Conservation (phyloP, 2,797 vertebrate species). For the Silurus aristotelis region DNA sequence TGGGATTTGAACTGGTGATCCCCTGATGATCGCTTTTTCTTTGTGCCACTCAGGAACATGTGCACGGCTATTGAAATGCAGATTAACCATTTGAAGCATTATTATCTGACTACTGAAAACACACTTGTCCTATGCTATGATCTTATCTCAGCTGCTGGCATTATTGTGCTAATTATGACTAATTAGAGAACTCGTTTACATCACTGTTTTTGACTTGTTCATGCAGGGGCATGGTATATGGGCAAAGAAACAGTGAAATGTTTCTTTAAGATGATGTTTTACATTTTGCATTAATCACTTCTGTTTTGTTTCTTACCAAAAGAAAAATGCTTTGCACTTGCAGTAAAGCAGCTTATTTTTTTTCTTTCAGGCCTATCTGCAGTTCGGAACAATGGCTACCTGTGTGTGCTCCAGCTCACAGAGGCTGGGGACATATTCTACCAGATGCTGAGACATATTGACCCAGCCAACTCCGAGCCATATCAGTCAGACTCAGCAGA, state of each 20-base stretch:
- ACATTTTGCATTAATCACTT: not conserved
- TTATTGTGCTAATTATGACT: not conserved
- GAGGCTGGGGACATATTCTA: conserved; percentile 86
- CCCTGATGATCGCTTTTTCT: not conserved
- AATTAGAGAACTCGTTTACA: not conserved
- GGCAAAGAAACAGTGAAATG: not conserved
- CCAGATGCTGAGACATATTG: conserved; percentile 71
- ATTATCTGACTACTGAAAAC: not conserved
- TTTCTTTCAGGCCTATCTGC: conserved; percentile 74
- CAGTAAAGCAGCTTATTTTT: not conserved
- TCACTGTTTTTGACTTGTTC: not conserved
- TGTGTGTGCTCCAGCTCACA: conserved; percentile 84
- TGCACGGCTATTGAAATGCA: not conserved
- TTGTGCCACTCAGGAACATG: not conserved
- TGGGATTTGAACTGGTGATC: not conserved
- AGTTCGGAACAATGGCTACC: conserved; percentile 50
- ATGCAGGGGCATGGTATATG: not conserved
- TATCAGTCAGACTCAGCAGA: not conserved
- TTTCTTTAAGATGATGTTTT: not conserved
- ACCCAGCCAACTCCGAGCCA: not conserved
- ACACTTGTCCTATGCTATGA: not conserved
- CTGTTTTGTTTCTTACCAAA: not conserved
- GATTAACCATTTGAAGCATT: not conserved
- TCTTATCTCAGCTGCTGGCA: not conserved
- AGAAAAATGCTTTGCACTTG: not conserved